phyloP scores from a whole-genome alignment of 2,888 invertebrate genomes.

The Formica aserva region DNA sequence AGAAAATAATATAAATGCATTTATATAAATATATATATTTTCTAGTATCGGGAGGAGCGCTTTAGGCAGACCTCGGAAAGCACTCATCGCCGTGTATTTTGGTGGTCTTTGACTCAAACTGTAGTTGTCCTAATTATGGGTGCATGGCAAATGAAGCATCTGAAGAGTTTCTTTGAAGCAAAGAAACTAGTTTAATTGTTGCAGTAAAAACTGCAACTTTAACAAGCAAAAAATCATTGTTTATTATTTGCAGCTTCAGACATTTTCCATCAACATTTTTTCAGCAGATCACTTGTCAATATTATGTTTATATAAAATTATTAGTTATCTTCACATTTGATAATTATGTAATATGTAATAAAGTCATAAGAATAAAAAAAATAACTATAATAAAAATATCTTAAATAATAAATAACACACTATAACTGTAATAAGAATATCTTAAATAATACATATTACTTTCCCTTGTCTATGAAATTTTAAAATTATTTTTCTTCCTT shows the following conservation, averaged over 20 bases:
- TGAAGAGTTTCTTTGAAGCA: slow-evolving; percentile 99
- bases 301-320: background rate
- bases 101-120: slow-evolving; percentile 98
- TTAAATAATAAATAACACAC: background rate
- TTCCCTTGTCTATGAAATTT: background rate
- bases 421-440: no score
- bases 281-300: background rate
- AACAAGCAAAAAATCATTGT: background rate
- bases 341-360: background rate
- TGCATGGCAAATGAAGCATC: slow-evolving; percentile 99
- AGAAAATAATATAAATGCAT: background rate
- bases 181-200: slow-evolving; percentile 96
- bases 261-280: background rate
- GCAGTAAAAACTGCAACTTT: background rate
- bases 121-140: slow-evolving; percentile 96
- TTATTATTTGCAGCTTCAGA: background rate
- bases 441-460: no score
- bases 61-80: slow-evolving; percentile 99
- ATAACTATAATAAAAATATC: background rate
- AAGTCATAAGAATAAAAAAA: slow-evolving; percentile 4
- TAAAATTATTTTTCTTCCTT: background rate
- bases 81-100: slow-evolving; percentile 97
- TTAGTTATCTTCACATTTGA: background rate
- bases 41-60: slow-evolving; percentile 97
- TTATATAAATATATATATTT: slow-evolving; percentile 63